Evolutionary conservation across 2,797 vertebrate genomes (phyloP).

Genomic region (Stomatorhinus walkeri): DNA sequence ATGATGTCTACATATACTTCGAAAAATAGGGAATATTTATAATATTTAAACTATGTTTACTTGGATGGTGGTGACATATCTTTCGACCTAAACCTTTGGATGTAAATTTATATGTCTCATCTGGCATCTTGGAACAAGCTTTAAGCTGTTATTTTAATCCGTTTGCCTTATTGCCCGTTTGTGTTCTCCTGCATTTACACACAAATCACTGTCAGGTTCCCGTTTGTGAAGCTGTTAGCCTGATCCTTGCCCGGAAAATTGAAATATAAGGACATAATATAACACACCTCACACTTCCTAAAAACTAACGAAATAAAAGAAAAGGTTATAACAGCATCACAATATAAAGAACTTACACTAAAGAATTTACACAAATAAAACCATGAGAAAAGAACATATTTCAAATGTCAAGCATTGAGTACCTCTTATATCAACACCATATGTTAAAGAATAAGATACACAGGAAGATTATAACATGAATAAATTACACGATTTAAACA

Average conservation of each 20-base stretch:
- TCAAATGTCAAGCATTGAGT: constrained; percentile 90
- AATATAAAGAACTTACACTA: constrained; percentile 38
- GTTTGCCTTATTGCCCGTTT: constrained; percentile 24
- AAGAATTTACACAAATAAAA: constrained; percentile 66
- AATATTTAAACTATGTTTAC: constrained; percentile 65
- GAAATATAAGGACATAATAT: constrained; percentile 40
- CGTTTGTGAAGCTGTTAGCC: constrained; percentile 49
- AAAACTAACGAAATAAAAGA: constrained; percentile 49
- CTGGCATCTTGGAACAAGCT: constrained; percentile 42
- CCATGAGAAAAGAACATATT: constrained; percentile 79
- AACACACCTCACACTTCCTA: constrained; percentile 43
- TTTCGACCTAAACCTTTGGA: constrained; percentile 61
- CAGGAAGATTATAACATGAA: constrained; percentile 88
- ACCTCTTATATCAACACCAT: constrained; percentile 91
- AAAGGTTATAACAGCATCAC: constrained; percentile 42
- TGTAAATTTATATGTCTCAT: constrained; percentile 44
- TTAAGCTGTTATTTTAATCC: constrained; percentile 27
- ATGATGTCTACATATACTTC: constrained; percentile 65
- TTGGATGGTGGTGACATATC: constrained; percentile 65
- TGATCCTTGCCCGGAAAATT: constrained; percentile 52
- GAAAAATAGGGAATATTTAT: constrained; percentile 54
- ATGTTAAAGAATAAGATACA: constrained; percentile 95
- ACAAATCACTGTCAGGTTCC: constrained; percentile 49
- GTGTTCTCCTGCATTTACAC: background rate
- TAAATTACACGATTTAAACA: constrained; percentile 88